A percentile compares a stretch with the other conserved stretches of the same genome.
phyloP scores from a whole-genome alignment of 2,113 vertebrate species.

The Pterocles burchelli region DNA sequence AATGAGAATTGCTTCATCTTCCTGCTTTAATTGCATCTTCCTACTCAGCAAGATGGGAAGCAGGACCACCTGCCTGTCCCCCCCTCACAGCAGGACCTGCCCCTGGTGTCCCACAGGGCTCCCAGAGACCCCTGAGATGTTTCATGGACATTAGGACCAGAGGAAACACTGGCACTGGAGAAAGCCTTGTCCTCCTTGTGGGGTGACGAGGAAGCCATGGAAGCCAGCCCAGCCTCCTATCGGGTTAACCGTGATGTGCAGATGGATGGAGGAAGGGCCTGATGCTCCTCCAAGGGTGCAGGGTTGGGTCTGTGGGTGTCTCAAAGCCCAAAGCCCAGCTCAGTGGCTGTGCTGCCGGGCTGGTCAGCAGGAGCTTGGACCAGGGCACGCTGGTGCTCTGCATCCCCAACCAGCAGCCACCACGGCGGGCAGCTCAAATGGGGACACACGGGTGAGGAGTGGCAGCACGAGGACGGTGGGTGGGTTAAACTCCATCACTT shows the following conservation, averaged over 20 bases:
- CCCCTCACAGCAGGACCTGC: background rate
- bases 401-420: background rate
- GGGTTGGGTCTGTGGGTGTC: accelerated
- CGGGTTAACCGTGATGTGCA: accelerated
- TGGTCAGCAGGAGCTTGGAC: background rate
- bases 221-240: background rate
- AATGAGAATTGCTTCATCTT: background rate
- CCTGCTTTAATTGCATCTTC: background rate
- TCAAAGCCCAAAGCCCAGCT: background rate
- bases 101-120: background rate
- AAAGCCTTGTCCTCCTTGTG: accelerated
- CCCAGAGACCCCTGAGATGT: background rate
- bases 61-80: background rate
- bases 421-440: accelerated
- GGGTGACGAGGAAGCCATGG: no score
- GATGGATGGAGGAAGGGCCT: background rate
- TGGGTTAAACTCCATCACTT: accelerated
- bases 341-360: background rate
- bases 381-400: accelerated
- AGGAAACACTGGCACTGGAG: background rate
- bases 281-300: background rate
- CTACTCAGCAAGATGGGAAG: background rate
- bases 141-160: background rate
- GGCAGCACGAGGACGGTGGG: accelerated
- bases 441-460: accelerated